Percentiles rank a stretch among this genome's conserved stretches.
phyloP scores from a whole-genome alignment of 2,888 invertebrate genomes.

The Perithous albicinctus region DNA sequence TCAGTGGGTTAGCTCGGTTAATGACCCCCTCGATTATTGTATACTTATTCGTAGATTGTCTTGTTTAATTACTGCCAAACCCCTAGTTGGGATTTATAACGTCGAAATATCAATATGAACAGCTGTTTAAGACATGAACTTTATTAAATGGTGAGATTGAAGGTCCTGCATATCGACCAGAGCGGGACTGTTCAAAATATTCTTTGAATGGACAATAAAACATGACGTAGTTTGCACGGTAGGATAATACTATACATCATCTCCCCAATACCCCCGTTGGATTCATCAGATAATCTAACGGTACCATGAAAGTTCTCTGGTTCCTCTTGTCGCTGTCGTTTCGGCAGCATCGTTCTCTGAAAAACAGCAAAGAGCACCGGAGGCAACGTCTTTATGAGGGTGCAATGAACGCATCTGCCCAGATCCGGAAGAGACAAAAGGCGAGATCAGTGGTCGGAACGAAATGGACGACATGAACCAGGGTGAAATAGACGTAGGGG shows the following conservation, averaged over 20 bases:
- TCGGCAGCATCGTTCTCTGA: background rate
- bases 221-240: background rate
- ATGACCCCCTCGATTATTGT: background rate
- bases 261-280: background rate
- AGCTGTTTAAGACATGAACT: no score
- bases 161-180: no score
- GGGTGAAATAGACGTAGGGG: conserved; percentile 41
- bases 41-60: background rate
- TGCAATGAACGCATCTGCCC: conserved; percentile 17
- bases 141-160: no score
- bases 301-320: background rate
- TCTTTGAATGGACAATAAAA: background rate
- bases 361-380: background rate
- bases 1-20: background rate
- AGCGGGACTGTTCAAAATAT: background rate
- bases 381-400: conserved; percentile 1
- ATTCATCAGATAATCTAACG: conserved; percentile 4
- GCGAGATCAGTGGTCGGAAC: background rate
- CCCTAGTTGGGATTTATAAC: background rate
- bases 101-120: background rate
- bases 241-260: background rate
- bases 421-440: conserved; percentile 1
- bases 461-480: background rate
- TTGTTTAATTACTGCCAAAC: background rate
- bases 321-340: background rate